Base-by-base conservation (phyloP, 2,113 vertebrate species). In the Pica pica region DNA sequence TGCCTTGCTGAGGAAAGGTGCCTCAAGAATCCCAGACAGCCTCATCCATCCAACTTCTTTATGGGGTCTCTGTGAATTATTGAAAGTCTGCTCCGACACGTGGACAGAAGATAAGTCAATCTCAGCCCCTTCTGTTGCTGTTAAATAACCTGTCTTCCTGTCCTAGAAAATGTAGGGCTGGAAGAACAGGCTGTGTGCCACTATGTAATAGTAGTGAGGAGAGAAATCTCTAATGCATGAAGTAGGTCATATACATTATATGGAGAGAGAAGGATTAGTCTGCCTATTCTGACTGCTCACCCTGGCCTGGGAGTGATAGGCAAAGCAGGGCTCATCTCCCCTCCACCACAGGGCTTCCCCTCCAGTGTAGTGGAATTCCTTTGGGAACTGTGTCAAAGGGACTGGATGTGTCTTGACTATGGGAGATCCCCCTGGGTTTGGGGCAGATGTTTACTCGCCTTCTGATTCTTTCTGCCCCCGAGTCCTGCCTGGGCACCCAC, bases 331-430 rank as follows among this genome's bases (percentile, higher is more conserved):
- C n/a, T 55, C 10, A 1, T 49, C 53, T 83, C 26, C 26, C 16
- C 26, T 71, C 71, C 0, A 0, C 35, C 6, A 2, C 7, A 68
- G 31, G 53, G 13, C 53, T 65, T 79, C 22, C 27, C 39, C 26
- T 79, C 71, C 7, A 4, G 14, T 1, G 0, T 14, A 41, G 5
- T 21, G 18, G 42, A 93, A 24, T 17, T 87, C 47, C 30, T 57
- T 42, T 37, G 27, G 47, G 56, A 94, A 27, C 42, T 1, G 0
- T 35, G 39, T 13, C 0, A 0, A 74, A 78, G 31, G 39, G 39
- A 19, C 24, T n/a, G 53, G 35, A 63, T 9, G 6, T 18, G 8
- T 35, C 35, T 50, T 44, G 52, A 68, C 35, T 35, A 19, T 19
- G 14, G 33, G 39, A 76, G 44, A 60, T n/a, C 27, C 10, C 79